Evolutionary conservation across 2,888 invertebrate species (phyloP), one percentile per base, ranked within the genome.

Genomic region (Sthenelais limicola): DNA sequence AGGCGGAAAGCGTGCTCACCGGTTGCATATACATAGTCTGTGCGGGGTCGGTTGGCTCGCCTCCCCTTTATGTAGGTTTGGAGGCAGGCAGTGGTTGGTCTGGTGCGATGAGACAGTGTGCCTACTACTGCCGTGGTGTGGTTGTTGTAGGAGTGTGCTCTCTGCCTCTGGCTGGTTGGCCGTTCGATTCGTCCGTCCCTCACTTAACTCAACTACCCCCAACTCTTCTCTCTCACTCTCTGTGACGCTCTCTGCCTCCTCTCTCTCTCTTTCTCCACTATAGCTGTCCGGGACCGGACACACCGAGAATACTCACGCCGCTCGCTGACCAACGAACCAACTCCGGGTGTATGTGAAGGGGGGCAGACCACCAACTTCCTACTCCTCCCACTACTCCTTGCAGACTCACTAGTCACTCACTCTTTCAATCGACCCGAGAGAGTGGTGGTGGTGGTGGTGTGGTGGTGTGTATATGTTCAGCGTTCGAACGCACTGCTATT

Each of bases 11-110:
- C 62, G 62, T 24, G 38, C 62, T 35, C 24, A 62, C 35, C 21
- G 62, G 62, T 62, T 62, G 62, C 62, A 62, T 62, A 62, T 62
- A 62, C 62, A 62, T 62, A 62, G 62, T 62, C 35, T 4, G 54
- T 3, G 7, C 56, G 3, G 5, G 54, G 26, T 9, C 28, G 24
- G 54, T 7, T 54, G 54, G 24, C 24, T 21, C 7, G 28, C 54
- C 32, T 28, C 43, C 43, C 43, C 43, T 18, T 43, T 43, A 43
- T 43, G 43, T 43, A 43, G 43, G 9, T 12, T 9, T 43, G 43
- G 43, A 43, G 43, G 12, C 9, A 43, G 15, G 43, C 43, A 18
- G 43, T 43, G 43, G 43, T 43, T 43, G 43, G n/a, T n/a, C n/a
- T n/a, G n/a, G n/a, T n/a, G n/a, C n/a, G n/a, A n/a, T n/a, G n/a